These are phyloP conservation scores for Sturnus vulgaris DNA, from an alignment of 2,113 vertebrate species.

Conservation along the genomic window DNA sequence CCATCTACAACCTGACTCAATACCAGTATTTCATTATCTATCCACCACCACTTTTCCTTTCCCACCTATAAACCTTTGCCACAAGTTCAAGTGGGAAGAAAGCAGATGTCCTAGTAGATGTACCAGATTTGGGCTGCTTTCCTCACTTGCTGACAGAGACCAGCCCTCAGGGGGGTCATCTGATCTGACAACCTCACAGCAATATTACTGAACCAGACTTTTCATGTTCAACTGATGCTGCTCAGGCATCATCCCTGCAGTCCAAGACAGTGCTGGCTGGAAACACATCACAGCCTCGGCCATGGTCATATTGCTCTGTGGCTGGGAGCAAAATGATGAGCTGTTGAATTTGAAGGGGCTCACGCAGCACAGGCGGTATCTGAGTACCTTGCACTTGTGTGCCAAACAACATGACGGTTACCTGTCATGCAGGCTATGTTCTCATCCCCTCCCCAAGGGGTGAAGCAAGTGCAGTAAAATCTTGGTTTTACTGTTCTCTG, in stretches of 20 bases:
- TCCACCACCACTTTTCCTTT: background rate
- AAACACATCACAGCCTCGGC: background rate
- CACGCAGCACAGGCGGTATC: accelerated
- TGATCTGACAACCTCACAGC: too few species aligned
- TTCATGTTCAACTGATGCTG: background rate
- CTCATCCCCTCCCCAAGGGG: background rate
- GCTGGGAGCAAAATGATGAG: background rate
- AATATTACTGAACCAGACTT: background rate
- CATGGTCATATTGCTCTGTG: background rate
- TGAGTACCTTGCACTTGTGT: background rate
- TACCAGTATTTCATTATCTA: background rate
- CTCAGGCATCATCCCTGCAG: background rate
- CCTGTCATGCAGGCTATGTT: background rate
- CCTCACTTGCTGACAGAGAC: background rate
- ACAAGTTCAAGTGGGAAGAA: background rate
- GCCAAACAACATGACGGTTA: accelerated
- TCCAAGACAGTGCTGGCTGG: background rate
- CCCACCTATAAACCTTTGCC: background rate
- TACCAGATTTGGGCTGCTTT: background rate
- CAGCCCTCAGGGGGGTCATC: background rate
- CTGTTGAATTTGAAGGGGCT: background rate
- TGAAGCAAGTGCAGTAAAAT: background rate
- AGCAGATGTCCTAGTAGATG: background rate
- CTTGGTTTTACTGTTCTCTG: background rate
- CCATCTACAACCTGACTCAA: background rate